Conservation (phyloP, 2,888 invertebrate genomes). For the Chaitophorus viminalis region DNA sequence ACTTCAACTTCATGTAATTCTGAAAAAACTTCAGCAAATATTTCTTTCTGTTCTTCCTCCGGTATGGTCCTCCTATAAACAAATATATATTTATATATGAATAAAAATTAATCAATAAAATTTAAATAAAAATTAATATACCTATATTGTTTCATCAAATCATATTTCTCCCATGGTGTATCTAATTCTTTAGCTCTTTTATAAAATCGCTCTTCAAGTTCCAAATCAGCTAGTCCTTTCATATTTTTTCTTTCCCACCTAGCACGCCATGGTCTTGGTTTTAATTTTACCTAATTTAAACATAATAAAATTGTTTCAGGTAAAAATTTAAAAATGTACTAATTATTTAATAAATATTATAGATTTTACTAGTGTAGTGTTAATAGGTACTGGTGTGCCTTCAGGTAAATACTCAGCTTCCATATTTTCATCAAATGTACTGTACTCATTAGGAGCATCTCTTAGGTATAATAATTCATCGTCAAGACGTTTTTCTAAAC, state of each 20-base stretch:
- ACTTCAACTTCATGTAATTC: constrained; percentile 79
- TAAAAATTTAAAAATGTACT: background rate
- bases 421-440: constrained; percentile 93
- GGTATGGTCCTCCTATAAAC: constrained; percentile 79
- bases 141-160: constrained; percentile 94
- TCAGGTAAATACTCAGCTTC: constrained; percentile 83
- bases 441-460: constrained; percentile 90
- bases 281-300: constrained; percentile 73
- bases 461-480: constrained; percentile 86
- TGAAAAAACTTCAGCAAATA: constrained; percentile 84
- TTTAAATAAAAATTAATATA: constrained; percentile 66
- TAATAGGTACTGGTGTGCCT: constrained; percentile 81
- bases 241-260: constrained; percentile 86
- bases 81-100: constrained; percentile 44
- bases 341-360: constrained; percentile 1
- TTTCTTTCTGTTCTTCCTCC: constrained; percentile 85
- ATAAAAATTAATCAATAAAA: too few species aligned
- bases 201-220: constrained; percentile 40
- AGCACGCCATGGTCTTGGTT: constrained; percentile 88
- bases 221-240: constrained; percentile 75
- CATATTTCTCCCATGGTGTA: constrained; percentile 88
- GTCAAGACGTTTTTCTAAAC: constrained; percentile 92
- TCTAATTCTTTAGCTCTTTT: constrained; percentile 70
- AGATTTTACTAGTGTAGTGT: constrained; percentile 73
- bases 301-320: background rate